Evolutionary conservation across 2,888 invertebrate species (phyloP).

Genomic region (Limulus polyphemus): DNA sequence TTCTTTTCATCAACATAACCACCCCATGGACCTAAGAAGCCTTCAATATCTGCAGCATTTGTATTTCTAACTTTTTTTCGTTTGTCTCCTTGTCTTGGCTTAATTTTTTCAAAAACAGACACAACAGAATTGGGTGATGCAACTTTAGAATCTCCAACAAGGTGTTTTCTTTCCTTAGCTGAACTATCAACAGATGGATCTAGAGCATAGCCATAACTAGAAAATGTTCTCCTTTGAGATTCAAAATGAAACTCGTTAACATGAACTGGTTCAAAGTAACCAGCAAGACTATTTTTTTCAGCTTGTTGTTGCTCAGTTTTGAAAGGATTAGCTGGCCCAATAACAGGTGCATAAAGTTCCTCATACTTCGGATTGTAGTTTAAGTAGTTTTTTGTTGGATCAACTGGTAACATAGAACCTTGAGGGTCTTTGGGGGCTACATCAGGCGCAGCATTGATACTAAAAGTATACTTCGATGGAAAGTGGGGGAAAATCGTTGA

Average conservation of each 20-base stretch:
- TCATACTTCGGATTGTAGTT: constrained; percentile 86
- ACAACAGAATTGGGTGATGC: constrained; percentile 63
- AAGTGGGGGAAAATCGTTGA: too few species aligned
- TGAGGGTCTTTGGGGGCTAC: constrained; percentile 48
- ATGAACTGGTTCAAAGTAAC: constrained; percentile 87
- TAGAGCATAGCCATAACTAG: constrained; percentile 85
- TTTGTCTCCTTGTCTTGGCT: constrained; percentile 40
- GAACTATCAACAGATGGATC: constrained; percentile 65
- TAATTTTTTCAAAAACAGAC: constrained; percentile 77
- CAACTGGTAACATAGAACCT: constrained; percentile 56
- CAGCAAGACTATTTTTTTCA: constrained; percentile 77
- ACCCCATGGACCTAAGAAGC: constrained; percentile 97
- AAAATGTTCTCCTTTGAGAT: constrained; percentile 84
- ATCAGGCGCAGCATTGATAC: too few species aligned
- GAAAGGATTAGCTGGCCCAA: constrained; percentile 84
- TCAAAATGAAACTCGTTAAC: constrained; percentile 96
- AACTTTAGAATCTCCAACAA: constrained; percentile 51
- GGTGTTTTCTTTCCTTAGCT: constrained; percentile 35
- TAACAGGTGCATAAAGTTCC: constrained; percentile 78
- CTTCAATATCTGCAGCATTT: constrained; percentile 79
- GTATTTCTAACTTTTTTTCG: constrained; percentile 62
- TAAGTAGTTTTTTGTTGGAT: constrained; percentile 67
- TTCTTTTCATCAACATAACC: constrained; percentile 79
- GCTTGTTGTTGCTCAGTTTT: constrained; percentile 79
- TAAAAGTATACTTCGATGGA: too few species aligned